Evolutionary conservation across 1,140 invertebrate genomes (phyloP).

Genomic region (Atopsyche davidsoni): DNA sequence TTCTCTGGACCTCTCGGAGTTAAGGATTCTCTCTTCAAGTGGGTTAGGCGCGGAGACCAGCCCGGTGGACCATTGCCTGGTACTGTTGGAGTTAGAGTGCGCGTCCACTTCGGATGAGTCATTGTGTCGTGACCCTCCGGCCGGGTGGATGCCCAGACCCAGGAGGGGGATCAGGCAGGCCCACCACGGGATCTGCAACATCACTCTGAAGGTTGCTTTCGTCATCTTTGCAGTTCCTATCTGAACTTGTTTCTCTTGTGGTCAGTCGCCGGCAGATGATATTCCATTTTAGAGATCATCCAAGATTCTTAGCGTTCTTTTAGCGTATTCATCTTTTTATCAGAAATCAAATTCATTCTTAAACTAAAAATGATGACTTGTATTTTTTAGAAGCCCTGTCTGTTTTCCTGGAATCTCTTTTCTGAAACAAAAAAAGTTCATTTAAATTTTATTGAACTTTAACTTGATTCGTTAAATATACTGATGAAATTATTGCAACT

Average conservation of each 20-base stretch:
- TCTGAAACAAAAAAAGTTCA: no score
- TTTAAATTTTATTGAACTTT: no score
- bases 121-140: slow-evolving; percentile 25
- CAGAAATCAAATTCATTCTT: no score
- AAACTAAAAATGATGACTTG: no score
- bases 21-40: slow-evolving; percentile 11
- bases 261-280: slow-evolving; percentile 11
- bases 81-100: slow-evolving; percentile 14
- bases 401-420: no score
- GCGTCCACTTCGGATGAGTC: slow-evolving; percentile 22
- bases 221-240: slow-evolving; percentile 11
- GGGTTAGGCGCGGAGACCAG: slow-evolving; percentile 14
- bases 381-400: no score
- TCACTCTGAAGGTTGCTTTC: neutral
- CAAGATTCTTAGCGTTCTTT: no score
- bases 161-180: neutral
- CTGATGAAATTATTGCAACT: no score
- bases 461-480: no score
- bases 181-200: slow-evolving; percentile 2
- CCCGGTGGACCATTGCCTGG: slow-evolving; percentile 16
- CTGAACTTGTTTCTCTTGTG: slow-evolving; percentile 21
- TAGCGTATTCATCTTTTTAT: no score
- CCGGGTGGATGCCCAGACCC: slow-evolving; percentile 4
- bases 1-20: slow-evolving; percentile 13
- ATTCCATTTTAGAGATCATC: slow-evolving; percentile 7